phyloP scores from a whole-genome alignment of 2,797 vertebrate genomes.

The Acestrorhynchus altus region DNA sequence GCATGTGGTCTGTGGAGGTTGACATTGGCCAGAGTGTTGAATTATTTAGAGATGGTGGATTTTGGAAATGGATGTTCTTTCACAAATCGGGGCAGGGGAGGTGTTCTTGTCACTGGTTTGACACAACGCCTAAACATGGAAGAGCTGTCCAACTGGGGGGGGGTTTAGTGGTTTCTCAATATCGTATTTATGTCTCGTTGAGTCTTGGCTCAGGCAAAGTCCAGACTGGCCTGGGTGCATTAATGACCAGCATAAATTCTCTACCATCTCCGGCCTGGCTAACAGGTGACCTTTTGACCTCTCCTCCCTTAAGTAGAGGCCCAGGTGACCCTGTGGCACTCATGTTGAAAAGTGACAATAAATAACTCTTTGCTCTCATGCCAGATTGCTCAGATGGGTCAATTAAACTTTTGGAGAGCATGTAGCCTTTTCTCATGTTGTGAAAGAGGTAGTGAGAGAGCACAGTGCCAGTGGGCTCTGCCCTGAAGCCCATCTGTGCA shows the following conservation, averaged over 20 bases:
- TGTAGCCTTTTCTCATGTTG: not conserved
- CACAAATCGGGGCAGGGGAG: not conserved
- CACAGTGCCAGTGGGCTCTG: constrained; percentile 34
- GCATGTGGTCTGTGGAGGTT: constrained; percentile 35
- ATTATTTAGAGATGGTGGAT: constrained; percentile 26
- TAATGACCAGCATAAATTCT: constrained; percentile 25
- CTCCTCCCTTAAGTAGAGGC: constrained; percentile 46
- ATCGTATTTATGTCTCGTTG: constrained; percentile 6
- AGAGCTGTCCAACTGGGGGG: not conserved
- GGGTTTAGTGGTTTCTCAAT: constrained; percentile 20
- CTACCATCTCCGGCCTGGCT: constrained; percentile 3
- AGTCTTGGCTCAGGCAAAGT: constrained; percentile 24
- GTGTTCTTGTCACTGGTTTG: constrained; percentile 23
- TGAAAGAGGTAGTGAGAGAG: too few species aligned
- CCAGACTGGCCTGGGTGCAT: not conserved
- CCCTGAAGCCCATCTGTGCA: constrained; percentile 59
- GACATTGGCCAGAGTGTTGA: constrained; percentile 30
- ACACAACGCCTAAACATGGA: constrained; percentile 18
- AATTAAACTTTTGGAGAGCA: constrained; percentile 36
- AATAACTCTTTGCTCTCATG: constrained; percentile 33
- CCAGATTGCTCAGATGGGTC: constrained; percentile 53
- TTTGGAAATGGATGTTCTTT: constrained; percentile 3
- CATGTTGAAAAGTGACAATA: constrained; percentile 19
- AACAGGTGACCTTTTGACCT: constrained; percentile 31
- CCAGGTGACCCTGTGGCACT: constrained; percentile 34